Base-by-base conservation (phyloP, 2,113 vertebrate species). In the Muntiacus muntjak region DNA sequence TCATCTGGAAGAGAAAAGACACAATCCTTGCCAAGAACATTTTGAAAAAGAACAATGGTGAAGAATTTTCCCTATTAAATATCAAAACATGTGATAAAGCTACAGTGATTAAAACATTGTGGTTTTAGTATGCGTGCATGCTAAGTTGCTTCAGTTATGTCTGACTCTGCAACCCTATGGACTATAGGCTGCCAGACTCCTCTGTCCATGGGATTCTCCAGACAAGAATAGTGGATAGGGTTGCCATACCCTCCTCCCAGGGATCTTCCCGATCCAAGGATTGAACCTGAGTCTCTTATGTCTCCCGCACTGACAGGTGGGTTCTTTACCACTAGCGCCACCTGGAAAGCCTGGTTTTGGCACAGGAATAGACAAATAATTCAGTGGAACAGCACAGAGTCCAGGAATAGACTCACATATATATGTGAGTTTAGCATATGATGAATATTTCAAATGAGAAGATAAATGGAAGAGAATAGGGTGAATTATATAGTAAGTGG, bases 1-100 rank as follows among this genome's bases (percentile, higher is more conserved):
- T 97, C 93, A 94, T 96, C 79, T 97, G 96, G 93, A 94, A 97
- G 60, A 97, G 88, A 97, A 96, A 91, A 84, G 45, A 62, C 30
- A 84, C 28, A 95, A 94, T 10, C 52, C 21, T 76, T 81, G 98
- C 97, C 98, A 98, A 98, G 98, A 96, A 97, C 93, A 98, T 97
- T 98, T 97, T 93, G 82, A 94, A 94, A 95, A 92, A 94, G 89
- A 88, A 95, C 87, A 96, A 84, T 97, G 62, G 57, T 84, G 52
- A 92, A 91, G 79, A 95, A 91, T 92, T 93, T 95, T 33, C 28
- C 33, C 40, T 84, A 87, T 97, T 89, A 91, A 89, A 74, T 97
- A 91, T 76, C 7, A 97, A 97, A 98, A 95, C 93, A 96, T 91
- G 89, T 83, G 93, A 84, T 97, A 97, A 97, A 97, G 89, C 71